These are phyloP conservation scores for Coptotermes formosanus DNA, from an alignment of 1,140 invertebrate genomes.

Conservation along the genomic window DNA sequence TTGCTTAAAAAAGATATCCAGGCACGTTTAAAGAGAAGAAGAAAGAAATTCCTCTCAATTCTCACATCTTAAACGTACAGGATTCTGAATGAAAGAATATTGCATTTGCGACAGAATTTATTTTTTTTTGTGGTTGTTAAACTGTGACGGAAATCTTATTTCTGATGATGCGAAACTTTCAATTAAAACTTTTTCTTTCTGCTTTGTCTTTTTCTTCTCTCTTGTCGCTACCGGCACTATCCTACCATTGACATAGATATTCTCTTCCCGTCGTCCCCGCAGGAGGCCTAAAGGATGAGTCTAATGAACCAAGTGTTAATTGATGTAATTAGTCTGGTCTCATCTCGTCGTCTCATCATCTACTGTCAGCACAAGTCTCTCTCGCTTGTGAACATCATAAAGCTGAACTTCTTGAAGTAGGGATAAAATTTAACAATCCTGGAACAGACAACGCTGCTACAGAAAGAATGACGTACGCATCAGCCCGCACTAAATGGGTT, in stretches of 20 bases:
- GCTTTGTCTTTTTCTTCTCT: not conserved
- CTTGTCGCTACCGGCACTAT: not conserved
- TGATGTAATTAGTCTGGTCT: slow-evolving; percentile 8
- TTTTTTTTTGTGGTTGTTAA: too few relatives aligned
- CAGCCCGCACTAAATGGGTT: too few relatives aligned
- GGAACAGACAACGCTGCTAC: too few relatives aligned
- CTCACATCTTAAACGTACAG: too few relatives aligned
- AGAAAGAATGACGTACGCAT: too few relatives aligned
- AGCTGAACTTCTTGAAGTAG: not conserved
- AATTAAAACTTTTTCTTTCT: not conserved
- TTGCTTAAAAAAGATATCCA: too few relatives aligned
- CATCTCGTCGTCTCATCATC: not conserved
- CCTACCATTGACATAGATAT: not conserved
- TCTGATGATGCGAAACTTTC: not conserved
- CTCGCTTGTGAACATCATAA: not conserved
- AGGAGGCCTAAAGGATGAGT: not conserved
- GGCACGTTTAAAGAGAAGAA: too few relatives aligned
- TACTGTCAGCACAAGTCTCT: not conserved
- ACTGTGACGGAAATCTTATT: not conserved
- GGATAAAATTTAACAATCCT: not conserved
- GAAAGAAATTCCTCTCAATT: too few relatives aligned
- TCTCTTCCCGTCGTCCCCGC: not conserved
- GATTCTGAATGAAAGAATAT: too few relatives aligned
- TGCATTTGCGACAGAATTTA: too few relatives aligned
- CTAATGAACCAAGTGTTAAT: slow-evolving; percentile 19